Base-by-base conservation (phyloP, 1,140 invertebrate genomes). In the Magallana gigas region DNA sequence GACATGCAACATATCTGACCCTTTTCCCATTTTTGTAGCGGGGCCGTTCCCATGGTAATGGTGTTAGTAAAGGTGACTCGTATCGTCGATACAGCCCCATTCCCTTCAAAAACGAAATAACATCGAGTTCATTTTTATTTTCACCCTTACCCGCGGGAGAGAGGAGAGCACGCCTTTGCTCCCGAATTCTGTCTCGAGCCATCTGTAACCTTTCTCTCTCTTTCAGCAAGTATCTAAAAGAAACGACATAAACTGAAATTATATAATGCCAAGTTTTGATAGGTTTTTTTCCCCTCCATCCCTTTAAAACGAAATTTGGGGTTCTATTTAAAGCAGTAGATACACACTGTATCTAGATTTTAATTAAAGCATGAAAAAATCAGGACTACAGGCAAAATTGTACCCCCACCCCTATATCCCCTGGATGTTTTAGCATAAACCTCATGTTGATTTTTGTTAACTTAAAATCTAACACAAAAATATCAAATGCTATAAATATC, bases 171-270 rank as follows among this genome's bases (percentile, higher is more conserved):
- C 87, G 84, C 16, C 90, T 85, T 59, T 90, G 90, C 84, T 90
- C 87, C 7, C 86, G 62, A 18, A 92, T 85, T 64, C 87, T 85
- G 23, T 92, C 90, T 80, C 90, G 85, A 14, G 91, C 91, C n/a
- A 83, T 86, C 68, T 92, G 91, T 4, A 92, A 85, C n/a, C 90
- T 85, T 64, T 90, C 84, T 29, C 89, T 60, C 68, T 92, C 91
- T 48, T 88, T 85, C 64, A 88, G 85, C 18, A 92, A 87, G 64
- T 90, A 90, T 85, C 91, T 91, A 85, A 60, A 83, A 57, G 8
- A 59, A 85, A 81, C 36, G 3, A 48, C 36, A 48, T 48, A 0
- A 48, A 48, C 0, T 48, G 36, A 48, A 5, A 48, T 48, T 48
- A 23, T 23, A 23, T 23, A 48, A 48, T 48, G 36, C 36, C 36